Conservation (phyloP, 2,113 vertebrate species). For the Mus musculus region DNA sequence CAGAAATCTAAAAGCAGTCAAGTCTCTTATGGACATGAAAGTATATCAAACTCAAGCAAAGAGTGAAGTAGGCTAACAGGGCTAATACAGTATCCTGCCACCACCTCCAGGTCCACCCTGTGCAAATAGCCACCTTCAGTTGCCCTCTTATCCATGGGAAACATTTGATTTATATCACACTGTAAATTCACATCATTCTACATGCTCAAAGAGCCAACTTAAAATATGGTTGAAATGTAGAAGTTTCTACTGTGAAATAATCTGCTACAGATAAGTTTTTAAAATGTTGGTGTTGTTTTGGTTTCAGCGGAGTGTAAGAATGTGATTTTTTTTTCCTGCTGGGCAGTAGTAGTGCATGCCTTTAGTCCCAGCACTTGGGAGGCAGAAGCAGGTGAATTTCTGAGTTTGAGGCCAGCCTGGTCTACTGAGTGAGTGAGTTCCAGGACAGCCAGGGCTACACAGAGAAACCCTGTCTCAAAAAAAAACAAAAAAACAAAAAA, state of each 20-base stretch:
- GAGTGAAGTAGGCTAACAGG: background rate
- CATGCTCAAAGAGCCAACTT: background rate
- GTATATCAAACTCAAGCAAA: background rate
- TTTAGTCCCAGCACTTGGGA: too few species aligned
- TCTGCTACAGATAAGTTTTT: background rate
- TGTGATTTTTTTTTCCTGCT: background rate
- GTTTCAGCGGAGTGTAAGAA: background rate
- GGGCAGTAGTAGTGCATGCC: too few species aligned
- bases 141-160: background rate
- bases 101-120: background rate
- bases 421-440: too few species aligned
- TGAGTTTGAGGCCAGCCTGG: too few species aligned
- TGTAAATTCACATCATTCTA: background rate
- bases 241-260: background rate
- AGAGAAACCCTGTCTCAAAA: too few species aligned
- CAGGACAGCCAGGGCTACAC: too few species aligned
- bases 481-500: too few species aligned
- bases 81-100: background rate
- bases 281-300: background rate
- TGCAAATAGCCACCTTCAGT: background rate
- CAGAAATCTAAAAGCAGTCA: background rate
- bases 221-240: background rate
- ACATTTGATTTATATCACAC: background rate
- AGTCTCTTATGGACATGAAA: background rate
- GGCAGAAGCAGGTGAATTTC: too few species aligned